A percentile compares a stretch with the other conserved stretches of the same genome.
Evolutionary conservation across 2,797 vertebrate species (phyloP).

Genomic region (Saxicola maurus): DNA sequence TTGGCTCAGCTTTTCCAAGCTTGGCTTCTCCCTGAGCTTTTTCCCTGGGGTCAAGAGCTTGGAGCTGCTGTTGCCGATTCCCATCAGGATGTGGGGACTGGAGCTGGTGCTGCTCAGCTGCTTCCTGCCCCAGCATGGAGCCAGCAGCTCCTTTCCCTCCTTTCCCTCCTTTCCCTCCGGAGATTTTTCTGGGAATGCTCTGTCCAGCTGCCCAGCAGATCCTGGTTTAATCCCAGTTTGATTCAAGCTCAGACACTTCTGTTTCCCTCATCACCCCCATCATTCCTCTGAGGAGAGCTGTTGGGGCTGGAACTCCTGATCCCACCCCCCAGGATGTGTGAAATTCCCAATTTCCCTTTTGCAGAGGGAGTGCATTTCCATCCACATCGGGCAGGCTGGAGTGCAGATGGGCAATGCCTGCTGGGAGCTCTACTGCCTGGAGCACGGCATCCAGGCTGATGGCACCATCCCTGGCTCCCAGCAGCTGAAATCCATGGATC

Average conservation of each 20-base stretch:
- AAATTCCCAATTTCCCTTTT: neutral
- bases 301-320: accelerated
- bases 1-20: neutral
- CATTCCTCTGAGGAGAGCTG: neutral
- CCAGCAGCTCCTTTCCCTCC: neutral
- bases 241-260: neutral
- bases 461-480: slow-evolving; percentile 12
- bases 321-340: neutral
- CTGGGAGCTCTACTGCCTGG: slow-evolving; percentile 59
- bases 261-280: neutral
- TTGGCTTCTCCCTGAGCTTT: neutral
- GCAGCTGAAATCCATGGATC: neutral
- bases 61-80: neutral
- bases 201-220: neutral
- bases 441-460: slow-evolving; percentile 26
- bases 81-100: neutral
- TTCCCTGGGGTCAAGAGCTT: neutral
- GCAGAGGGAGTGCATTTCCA: slow-evolving; percentile 64
- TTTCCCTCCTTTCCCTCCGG: no score
- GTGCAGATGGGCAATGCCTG: slow-evolving; percentile 67
- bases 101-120: neutral
- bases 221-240: neutral
- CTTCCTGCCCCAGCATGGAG: neutral
- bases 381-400: slow-evolving; percentile 55
- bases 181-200: neutral